These are phyloP conservation scores for Blastomussa wellsi DNA, from an alignment of 92 coral and sea anemone species.

Conservation along the genomic window DNA sequence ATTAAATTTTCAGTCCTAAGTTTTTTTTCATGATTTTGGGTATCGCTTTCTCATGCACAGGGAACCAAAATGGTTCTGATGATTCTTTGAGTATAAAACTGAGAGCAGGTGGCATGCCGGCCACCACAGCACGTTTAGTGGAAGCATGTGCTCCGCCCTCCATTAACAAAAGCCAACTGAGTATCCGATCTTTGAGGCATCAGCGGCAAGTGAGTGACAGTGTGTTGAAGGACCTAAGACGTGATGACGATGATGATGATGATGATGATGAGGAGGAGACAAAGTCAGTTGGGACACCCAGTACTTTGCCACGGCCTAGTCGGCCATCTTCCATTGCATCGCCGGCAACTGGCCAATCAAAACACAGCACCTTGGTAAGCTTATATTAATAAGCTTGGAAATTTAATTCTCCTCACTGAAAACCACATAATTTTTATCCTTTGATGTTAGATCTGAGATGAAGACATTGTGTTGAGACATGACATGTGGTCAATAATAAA, in stretches of 20 bases:
- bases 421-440: neutral
- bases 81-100: constrained; percentile 86
- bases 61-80: constrained; percentile 48
- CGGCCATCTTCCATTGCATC: constrained; percentile 77
- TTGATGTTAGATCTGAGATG: no score
- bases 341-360: constrained; percentile 70
- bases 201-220: constrained; percentile 89
- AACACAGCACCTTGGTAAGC: constrained; percentile 80
- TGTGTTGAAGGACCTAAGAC: constrained; percentile 55
- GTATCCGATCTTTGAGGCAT: constrained; percentile 53
- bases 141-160: constrained; percentile 91
- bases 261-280: constrained; percentile 57
- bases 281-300: constrained; percentile 55
- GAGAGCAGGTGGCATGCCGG: constrained; percentile 94
- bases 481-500: no score
- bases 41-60: constrained; percentile 16
- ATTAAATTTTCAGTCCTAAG: no score
- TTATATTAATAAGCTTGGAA: neutral
- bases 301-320: constrained; percentile 78
- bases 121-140: constrained; percentile 84
- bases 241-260: constrained; percentile 65
- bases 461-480: no score
- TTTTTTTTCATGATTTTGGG: neutral
- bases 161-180: constrained; percentile 17
- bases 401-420: neutral